Evolutionary conservation across 2,113 vertebrate genomes (phyloP).

Genomic region (Myotis lucifugus): DNA sequence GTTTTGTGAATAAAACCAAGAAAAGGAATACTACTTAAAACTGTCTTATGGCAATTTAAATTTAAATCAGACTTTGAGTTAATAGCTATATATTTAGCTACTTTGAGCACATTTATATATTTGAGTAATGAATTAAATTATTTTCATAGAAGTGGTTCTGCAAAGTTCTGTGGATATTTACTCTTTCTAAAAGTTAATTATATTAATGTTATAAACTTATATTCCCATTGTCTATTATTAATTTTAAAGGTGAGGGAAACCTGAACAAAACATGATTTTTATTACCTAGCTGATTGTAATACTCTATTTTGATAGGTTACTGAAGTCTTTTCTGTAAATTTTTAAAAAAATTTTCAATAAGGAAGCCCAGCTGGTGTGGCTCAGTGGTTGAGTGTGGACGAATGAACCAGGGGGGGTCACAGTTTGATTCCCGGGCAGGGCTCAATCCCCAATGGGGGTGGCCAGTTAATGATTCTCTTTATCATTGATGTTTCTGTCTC

Average conservation of each 20-base stretch:
- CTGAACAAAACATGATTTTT: slow-evolving; percentile 27
- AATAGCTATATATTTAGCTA: slow-evolving; percentile 50
- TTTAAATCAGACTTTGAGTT: slow-evolving; percentile 46
- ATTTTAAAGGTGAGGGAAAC: slow-evolving; percentile 26
- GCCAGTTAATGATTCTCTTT: too few species aligned
- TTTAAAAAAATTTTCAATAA: not conserved
- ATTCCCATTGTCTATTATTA: not conserved
- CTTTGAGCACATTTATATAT: slow-evolving; percentile 49
- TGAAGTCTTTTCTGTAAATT: not conserved
- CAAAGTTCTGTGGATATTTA: slow-evolving; percentile 20
- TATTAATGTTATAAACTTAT: slow-evolving; percentile 32
- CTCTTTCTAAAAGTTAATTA: slow-evolving; percentile 55
- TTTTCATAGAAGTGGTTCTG: slow-evolving; percentile 41
- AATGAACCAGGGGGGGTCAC: too few species aligned
- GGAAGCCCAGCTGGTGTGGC: too few species aligned
- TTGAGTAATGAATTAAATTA: slow-evolving; percentile 48
- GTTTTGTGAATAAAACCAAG: slow-evolving; percentile 49
- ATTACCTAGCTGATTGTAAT: not conserved
- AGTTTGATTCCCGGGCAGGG: too few species aligned
- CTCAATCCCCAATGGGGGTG: too few species aligned
- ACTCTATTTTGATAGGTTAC: slow-evolving; percentile 24
- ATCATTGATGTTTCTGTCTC: too few species aligned
- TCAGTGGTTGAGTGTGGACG: too few species aligned
- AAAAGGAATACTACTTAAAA: slow-evolving; percentile 42
- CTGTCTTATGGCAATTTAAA: slow-evolving; percentile 43